Conservation (phyloP, 2,888 invertebrate species). For the Fragum whitleyi region DNA sequence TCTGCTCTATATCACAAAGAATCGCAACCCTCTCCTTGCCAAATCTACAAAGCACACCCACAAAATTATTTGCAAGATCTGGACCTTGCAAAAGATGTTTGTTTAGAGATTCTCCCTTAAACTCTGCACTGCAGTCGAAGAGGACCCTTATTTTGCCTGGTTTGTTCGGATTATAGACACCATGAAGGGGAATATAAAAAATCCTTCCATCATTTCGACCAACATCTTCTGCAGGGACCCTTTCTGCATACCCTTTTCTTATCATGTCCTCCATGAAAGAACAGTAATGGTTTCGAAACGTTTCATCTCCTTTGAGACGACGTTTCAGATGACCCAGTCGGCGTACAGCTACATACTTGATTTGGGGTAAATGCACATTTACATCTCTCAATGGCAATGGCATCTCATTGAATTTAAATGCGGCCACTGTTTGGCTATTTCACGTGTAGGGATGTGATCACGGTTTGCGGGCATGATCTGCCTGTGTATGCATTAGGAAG, state of each 20-base stretch:
- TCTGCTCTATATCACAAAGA: not conserved
- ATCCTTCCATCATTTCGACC: not conserved
- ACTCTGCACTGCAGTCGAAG: conserved; percentile 54
- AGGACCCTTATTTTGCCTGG: conserved; percentile 45
- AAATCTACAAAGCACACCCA: conserved; percentile 60
- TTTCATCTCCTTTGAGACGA: conserved; percentile 13
- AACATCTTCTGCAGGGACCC: not conserved
- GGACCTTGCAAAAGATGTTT: conserved; percentile 56
- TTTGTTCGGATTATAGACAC: conserved; percentile 35
- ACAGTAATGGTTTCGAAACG: conserved; percentile 13
- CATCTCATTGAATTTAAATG: conserved; percentile 41
- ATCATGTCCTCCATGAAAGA: conserved; percentile 35
- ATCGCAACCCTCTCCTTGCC: not conserved
- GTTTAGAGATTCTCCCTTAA: conserved; percentile 28
- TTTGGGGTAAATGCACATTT: conserved; percentile 23
- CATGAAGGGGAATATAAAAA: conserved; percentile 39
- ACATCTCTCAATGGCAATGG: conserved; percentile 44
- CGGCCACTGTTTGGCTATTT: conserved; percentile 13
- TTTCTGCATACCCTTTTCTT: conserved; percentile 36
- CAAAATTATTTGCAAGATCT: conserved; percentile 60
- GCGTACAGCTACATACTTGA: conserved; percentile 25
- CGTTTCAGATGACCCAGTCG: conserved; percentile 16
- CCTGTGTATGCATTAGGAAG: conserved; percentile 35
- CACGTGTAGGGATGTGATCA: conserved; percentile 34
- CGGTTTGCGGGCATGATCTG: conserved; percentile 44